A percentile compares a stretch with the other conserved stretches of the same genome.
phyloP scores from a whole-genome alignment of 2,113 vertebrate genomes.

The Cynocephalus volans region DNA sequence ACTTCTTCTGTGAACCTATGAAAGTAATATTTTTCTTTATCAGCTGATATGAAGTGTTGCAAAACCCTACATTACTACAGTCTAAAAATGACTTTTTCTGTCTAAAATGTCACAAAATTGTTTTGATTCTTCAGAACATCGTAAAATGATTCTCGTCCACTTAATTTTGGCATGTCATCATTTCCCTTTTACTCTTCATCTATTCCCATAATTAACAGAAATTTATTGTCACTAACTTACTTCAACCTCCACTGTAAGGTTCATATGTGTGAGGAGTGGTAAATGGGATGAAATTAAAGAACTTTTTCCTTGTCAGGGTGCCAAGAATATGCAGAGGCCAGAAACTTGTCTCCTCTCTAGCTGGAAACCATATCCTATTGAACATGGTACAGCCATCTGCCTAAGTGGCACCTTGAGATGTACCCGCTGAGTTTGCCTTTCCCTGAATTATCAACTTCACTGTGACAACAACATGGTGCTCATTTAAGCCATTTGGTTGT shows the following conservation, averaged over 20 bases:
- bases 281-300: constrained; percentile 30
- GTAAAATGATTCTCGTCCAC: neutral
- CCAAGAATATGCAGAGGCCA: neutral
- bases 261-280: neutral
- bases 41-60: constrained; percentile 79
- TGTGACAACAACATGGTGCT: neutral
- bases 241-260: neutral
- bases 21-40: constrained; percentile 86
- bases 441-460: neutral
- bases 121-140: constrained; percentile 64
- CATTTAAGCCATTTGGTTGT: neutral
- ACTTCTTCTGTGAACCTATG: constrained; percentile 83
- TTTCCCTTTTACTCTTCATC: constrained; percentile 43
- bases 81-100: constrained; percentile 75
- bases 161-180: constrained; percentile 71
- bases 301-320: neutral
- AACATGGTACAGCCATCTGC: neutral
- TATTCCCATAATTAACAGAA: constrained; percentile 69
- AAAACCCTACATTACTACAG: constrained; percentile 75
- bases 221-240: constrained; percentile 28
- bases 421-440: neutral
- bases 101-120: constrained; percentile 74
- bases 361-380: neutral
- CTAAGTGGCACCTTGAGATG: neutral
- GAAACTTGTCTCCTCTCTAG: neutral